Base-by-base conservation (phyloP, 2,888 invertebrate species). In the Acrobasis suavella region DNA sequence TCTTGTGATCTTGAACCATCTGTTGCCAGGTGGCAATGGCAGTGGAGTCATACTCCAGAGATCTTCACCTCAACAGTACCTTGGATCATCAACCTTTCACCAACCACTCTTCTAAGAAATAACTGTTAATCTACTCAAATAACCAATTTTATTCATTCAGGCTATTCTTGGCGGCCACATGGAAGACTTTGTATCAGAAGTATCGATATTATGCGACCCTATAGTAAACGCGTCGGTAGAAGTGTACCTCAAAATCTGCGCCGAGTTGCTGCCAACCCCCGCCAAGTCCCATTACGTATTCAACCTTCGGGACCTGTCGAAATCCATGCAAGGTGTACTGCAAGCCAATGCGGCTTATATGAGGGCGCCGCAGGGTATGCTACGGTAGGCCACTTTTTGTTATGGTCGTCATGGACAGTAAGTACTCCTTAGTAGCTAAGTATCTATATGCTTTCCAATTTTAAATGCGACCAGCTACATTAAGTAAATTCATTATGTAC, bases 231-330 rank as follows among this genome's bases (percentile, higher is more conserved):
- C 98, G 0, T 95, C 97, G 0, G 96, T 98, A 51, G 96, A 96
- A 58, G 93, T 98, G 2, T 98, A 98, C 80, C 93, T 94, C 68
- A 94, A 95, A 73, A 97, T 98, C 54, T 95, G 96, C 15, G 88
- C 94, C 0, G 96, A 96, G 74, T 93, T 98, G 70, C 86, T 98
- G 38, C 98, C 98, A 0, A 98, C 98, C 0, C 98, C 98, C 0
- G 95, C 96, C 37, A 98, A 98, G 82, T 97, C 97, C 0, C 98
- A 98, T 86, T 98, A 98, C 78, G 95, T 98, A 14, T 98, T 98
- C 83, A 98, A 98, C 86, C 88, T 98, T 72, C 93, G 98, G 55
- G 98, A 98, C 89, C 91, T 98, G 50, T 97, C 98, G 10, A 98
- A 98, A 84, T 97, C 97, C 66, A 93, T 98, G 74, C 98, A 98